Evolutionary conservation across 2,888 invertebrate genomes (phyloP).

Genomic region (Lasioglossum figueresi): DNA sequence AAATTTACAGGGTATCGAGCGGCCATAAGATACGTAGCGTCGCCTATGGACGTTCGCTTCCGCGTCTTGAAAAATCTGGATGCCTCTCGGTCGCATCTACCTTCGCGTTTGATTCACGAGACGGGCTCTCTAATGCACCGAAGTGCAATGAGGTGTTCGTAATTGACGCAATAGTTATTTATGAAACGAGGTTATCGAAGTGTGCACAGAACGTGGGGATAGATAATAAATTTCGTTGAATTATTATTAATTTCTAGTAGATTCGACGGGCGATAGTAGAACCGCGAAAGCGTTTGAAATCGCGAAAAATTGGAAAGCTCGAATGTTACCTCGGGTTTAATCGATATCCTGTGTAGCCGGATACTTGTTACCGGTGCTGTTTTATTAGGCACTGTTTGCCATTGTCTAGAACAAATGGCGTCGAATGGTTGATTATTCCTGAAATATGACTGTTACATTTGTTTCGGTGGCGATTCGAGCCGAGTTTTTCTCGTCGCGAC

Average conservation of each 20-base stretch:
- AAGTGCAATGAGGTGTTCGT: background rate
- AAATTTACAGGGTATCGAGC: background rate
- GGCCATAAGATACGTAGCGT: background rate
- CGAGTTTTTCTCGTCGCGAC: slow-evolving; percentile 25
- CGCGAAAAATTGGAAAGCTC: background rate
- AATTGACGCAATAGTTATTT: background rate
- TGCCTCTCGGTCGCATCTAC: background rate
- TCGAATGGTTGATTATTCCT: background rate
- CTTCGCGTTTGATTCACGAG: background rate
- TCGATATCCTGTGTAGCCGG: background rate
- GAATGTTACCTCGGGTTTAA: background rate
- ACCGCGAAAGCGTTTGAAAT: background rate
- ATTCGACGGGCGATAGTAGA: background rate
- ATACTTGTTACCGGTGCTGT: background rate
- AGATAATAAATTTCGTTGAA: background rate
- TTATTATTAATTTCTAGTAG: background rate
- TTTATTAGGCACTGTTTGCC: background rate
- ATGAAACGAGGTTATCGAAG: background rate
- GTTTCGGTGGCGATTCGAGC: slow-evolving; percentile 5
- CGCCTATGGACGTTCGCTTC: background rate
- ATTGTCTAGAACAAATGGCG: background rate
- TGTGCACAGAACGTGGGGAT: background rate
- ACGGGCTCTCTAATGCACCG: background rate
- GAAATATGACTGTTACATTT: slow-evolving; percentile 17
- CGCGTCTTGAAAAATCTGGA: background rate